Evolutionary conservation across 2,113 vertebrate genomes (phyloP).

Genomic region (Entomyzon cyanotis): DNA sequence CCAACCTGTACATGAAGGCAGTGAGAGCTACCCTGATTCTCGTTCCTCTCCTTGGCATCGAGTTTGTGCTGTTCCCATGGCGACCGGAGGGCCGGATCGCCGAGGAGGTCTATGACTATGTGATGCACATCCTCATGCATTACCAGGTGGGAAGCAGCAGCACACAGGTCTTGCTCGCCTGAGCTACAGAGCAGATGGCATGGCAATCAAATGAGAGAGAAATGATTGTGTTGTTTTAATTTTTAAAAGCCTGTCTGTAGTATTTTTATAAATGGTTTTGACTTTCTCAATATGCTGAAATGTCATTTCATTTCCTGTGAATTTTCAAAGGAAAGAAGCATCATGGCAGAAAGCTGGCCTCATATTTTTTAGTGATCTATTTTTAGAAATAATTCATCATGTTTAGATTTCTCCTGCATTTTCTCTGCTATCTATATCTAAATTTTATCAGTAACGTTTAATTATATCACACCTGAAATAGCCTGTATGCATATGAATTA

Average conservation of each 20-base stretch:
- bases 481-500: background rate
- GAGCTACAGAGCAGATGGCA: background rate
- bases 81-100: slow-evolving; percentile 84
- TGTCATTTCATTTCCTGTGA: background rate
- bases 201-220: background rate
- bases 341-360: too few species aligned
- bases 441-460: background rate
- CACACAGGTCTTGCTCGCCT: background rate
- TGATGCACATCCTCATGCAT: slow-evolving; percentile 95
- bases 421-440: background rate
- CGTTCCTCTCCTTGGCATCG: slow-evolving; percentile 93
- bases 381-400: background rate
- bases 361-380: background rate
- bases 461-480: background rate
- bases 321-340: background rate
- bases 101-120: slow-evolving; percentile 93
- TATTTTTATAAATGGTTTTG: background rate
- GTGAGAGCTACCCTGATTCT: slow-evolving; percentile 95
- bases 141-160: slow-evolving; percentile 82
- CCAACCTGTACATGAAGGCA: slow-evolving; percentile 98
- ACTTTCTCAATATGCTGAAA: background rate
- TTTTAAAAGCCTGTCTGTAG: background rate
- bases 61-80: slow-evolving; percentile 93
- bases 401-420: background rate
- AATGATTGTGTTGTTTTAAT: fast-evolving